Evolutionary conservation across 2,113 vertebrate genomes (phyloP).

Genomic region (Anseranas semipalmata): DNA sequence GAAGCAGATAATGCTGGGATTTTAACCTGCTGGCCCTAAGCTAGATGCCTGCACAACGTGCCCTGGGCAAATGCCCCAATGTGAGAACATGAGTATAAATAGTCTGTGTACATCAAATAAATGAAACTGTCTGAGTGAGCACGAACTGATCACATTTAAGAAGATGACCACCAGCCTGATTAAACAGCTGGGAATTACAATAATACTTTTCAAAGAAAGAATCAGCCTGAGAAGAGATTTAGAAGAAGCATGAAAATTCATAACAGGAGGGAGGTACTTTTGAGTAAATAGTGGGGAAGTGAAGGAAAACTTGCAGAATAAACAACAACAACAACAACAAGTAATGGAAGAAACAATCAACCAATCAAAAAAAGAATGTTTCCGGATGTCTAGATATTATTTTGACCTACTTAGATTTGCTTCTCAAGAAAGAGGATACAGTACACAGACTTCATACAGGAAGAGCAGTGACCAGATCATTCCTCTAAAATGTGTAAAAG

Average conservation of each 20-base stretch:
- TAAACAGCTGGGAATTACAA: background rate
- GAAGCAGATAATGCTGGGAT: background rate
- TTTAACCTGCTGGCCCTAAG: background rate
- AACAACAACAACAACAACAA: background rate
- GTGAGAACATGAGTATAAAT: background rate
- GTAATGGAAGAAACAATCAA: background rate
- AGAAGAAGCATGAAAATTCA: background rate
- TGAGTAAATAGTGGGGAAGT: background rate
- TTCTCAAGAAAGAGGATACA: background rate
- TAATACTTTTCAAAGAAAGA: background rate
- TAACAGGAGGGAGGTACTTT: background rate
- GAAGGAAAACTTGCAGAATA: background rate
- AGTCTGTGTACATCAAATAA: background rate
- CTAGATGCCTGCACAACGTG: background rate
- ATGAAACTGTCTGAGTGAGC: background rate
- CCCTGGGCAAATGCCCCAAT: background rate
- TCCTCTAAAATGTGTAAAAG: background rate
- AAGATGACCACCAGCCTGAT: background rate
- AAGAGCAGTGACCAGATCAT: background rate
- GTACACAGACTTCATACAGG: background rate
- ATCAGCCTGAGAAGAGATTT: background rate
- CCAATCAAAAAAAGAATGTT: accelerated
- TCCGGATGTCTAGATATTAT: background rate
- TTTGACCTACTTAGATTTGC: background rate
- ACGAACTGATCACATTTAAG: background rate